Base-by-base conservation (phyloP, 2,888 invertebrate genomes). In the Cephonodes hylas region DNA sequence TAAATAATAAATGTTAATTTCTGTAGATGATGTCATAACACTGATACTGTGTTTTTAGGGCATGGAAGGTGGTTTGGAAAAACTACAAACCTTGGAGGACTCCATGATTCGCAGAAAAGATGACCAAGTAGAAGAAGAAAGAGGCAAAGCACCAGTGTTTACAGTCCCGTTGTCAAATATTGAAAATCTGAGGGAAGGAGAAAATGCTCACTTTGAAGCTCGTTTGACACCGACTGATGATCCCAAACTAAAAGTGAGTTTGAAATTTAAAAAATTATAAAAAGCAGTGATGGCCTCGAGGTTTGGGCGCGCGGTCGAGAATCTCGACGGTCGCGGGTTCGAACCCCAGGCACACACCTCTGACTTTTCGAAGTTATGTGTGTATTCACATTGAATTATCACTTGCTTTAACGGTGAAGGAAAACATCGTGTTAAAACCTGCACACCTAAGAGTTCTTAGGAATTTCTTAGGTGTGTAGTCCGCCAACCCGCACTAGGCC, bases 51-150 rank as follows among this genome's bases (percentile, higher is more conserved):
- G 61, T 66, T 75, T 79, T 66, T 70, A 96, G 95, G 97, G 97
- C 90, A 98, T 98, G 98, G 97, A 98, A 93, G 97, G 97, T 74
- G 98, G 98, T 73, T 93, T 98, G 79, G 97, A 98, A 84, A 97
- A 98, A 87, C 96, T 99, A 70, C 97, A 97, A 88, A 96, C 95
- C 66, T 93, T 99, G 72, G 99, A 99, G 93, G 97, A 98, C 84
- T 96, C 97, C 68, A 94, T 97, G 94, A 93, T 97, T 72, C 95
- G 96, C 66, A 94, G 94, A 42, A 95, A 94, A 76, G 96, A 96
- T 71, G 96, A 96, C 67, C 94, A 94, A 63, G 93, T 94, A 58
- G 94, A 95, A 58, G 97, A 97, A 84, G 95, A 95, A 75, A 94
- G 94, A 72, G 96, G 97, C 69, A 96, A 96, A 88, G 97, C 98